Base-by-base conservation (phyloP, 2,888 invertebrate genomes). In the Hypercompe scribonia region DNA sequence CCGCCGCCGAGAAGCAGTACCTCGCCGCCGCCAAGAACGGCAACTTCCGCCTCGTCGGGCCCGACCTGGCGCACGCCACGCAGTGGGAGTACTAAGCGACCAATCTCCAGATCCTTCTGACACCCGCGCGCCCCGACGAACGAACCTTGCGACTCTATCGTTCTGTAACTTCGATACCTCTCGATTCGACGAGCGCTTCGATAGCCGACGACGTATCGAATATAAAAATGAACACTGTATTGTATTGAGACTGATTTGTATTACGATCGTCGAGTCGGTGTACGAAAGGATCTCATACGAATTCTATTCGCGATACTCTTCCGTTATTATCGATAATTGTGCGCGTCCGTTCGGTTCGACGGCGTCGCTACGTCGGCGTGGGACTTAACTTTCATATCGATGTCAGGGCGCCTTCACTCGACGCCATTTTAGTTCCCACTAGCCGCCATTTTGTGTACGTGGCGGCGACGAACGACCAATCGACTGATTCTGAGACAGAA, bases 11-110 rank as follows among this genome's bases (percentile, higher is more conserved):
- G 78, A 97, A 98, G 39, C 96, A 97, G 88, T 99, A 99, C 96
- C 96, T 99, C 86, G 97, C 97, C 81, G 98, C 99, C 86, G 98
- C 98, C 91, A 99, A 99, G 96, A 99, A 99, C 94, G 99, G 99
- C 64, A 97, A 97, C 88, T 98, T 99, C 96, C 97, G 98, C 89
- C 96, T 98, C 79, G 98, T 98, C 72, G 98, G 97, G 78, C 96
- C 97, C 81, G 97, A 97, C 89, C 97, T 97, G 86, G 97, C 97
- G 85, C 95, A 96, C 82, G 98, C 99, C 91, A 99, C 99, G 87
- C 98, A 98, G 90, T 99, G 99, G 99, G 99, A 99, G 96, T 99
- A 99, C 94, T 99, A 98, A 96, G 24, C 78, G 0, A 15, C 28
- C 18, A 34, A 1, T 4, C 34, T 1, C 46, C 21, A 63, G 42